Percentiles rank a stretch among this genome's conserved stretches.
Evolutionary conservation across 2,113 vertebrate genomes (phyloP).

Genomic region (Dendropsophus ebraccatus): DNA sequence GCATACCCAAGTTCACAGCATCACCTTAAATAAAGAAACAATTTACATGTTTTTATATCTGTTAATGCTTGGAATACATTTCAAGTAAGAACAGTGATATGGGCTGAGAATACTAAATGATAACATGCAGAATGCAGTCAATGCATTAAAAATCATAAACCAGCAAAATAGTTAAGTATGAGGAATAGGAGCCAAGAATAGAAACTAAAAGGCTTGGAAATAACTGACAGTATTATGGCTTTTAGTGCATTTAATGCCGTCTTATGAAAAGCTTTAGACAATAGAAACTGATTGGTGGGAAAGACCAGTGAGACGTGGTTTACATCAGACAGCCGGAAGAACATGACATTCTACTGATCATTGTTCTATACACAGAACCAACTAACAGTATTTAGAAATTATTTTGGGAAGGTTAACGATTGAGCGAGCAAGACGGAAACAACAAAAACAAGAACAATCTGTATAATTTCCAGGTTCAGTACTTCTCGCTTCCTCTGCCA

Average conservation of each 20-base stretch:
- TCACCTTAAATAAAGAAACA: not conserved
- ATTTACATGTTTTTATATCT: not conserved
- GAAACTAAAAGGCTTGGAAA: not conserved
- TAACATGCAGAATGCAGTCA: not conserved
- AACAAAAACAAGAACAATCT: slow-evolving; percentile 23
- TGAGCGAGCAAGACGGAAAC: slow-evolving; percentile 29
- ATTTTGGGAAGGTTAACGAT: slow-evolving; percentile 15
- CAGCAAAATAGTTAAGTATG: not conserved
- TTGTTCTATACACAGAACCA: not conserved
- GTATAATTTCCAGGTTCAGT: slow-evolving; percentile 48
- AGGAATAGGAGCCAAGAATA: not conserved
- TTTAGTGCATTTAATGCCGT: not conserved
- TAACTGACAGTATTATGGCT: not conserved
- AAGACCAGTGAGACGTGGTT: slow-evolving; percentile 17
- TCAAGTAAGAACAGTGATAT: not conserved
- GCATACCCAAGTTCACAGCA: not conserved
- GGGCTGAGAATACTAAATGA: not conserved
- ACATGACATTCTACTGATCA: slow-evolving; percentile 1
- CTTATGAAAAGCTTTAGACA: slow-evolving; percentile 12
- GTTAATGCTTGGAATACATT: not conserved
- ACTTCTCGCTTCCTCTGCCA: slow-evolving; percentile 15
- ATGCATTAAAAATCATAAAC: not conserved
- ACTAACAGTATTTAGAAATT: slow-evolving; percentile 8
- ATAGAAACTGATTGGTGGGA: slow-evolving; percentile 42
- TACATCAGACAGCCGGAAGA: slow-evolving; percentile 19